A percentile compares a stretch with the other conserved stretches of the same genome.
Conservation (phyloP, 2,888 invertebrate genomes). For the Synanthedon andrenaeformis region DNA sequence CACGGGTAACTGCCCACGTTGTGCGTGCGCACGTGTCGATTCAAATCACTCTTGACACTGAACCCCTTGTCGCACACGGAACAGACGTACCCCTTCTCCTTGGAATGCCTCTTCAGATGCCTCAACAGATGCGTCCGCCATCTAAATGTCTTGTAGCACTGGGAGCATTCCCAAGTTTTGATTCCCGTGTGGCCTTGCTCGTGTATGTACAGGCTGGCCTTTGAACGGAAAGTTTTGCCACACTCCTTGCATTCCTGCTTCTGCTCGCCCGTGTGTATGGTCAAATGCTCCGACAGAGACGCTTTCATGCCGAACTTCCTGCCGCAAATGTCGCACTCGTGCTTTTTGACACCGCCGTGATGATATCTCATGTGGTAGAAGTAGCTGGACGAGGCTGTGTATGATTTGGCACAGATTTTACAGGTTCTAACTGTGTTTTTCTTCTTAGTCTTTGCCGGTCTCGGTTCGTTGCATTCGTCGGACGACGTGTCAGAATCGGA, state of each 20-base stretch:
- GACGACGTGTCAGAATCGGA: not conserved
- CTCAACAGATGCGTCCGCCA: conserved; percentile 53
- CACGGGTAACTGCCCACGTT: conserved; percentile 44
- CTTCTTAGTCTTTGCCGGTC: conserved; percentile 2
- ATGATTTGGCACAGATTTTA: conserved; percentile 55
- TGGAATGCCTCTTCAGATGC: conserved; percentile 47
- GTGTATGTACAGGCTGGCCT: conserved; percentile 63
- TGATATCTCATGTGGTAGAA: conserved; percentile 65
- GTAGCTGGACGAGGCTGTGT: conserved; percentile 55
- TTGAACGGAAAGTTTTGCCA: conserved; percentile 56
- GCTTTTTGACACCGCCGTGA: conserved; percentile 50
- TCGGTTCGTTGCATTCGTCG: conserved; percentile 1
- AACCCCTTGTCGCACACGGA: conserved; percentile 59
- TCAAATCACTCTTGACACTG: conserved; percentile 50
- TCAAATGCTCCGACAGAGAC: conserved; percentile 50
- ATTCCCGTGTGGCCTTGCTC: conserved; percentile 49
- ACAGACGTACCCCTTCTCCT: conserved; percentile 44
- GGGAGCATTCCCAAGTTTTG: conserved; percentile 22
- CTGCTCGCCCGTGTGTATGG: conserved; percentile 50
- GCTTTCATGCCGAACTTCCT: conserved; percentile 53
- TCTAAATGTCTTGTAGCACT: conserved; percentile 49
- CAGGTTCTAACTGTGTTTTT: conserved; percentile 44
- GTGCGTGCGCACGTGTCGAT: conserved; percentile 64
- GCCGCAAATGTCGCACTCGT: conserved; percentile 60
- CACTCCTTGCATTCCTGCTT: conserved; percentile 54